phyloP scores from a whole-genome alignment of 2,797 vertebrate genomes.

The Fistularia tabacaria region DNA sequence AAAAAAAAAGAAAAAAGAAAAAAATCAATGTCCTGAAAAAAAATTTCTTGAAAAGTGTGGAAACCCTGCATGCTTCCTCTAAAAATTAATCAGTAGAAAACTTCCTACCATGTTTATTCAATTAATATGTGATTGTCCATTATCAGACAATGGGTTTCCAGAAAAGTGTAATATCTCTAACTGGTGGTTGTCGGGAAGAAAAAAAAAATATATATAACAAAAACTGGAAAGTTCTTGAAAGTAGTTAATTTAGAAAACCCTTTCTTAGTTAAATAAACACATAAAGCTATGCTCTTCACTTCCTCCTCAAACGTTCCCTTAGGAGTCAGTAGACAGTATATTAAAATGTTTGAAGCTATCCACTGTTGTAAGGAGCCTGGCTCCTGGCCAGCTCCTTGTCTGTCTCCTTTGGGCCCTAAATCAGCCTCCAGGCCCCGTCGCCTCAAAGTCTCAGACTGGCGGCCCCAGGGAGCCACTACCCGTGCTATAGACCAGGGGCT shows the following conservation, averaged over 20 bases:
- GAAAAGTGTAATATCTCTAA: too few species aligned
- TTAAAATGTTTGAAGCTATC: slow-evolving; percentile 53
- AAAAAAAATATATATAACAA: background rate
- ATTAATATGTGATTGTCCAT: too few species aligned
- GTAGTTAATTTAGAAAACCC: background rate
- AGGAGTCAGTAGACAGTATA: slow-evolving; percentile 47
- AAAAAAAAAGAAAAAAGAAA: too few species aligned
- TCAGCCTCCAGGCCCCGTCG: slow-evolving; percentile 45
- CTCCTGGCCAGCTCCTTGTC: slow-evolving; percentile 55
- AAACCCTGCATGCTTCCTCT: background rate
- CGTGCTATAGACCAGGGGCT: slow-evolving; percentile 21
- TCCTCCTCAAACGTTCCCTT: slow-evolving; percentile 39
- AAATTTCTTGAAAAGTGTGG: too few species aligned
- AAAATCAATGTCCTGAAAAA: too few species aligned
- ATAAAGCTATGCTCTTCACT: slow-evolving; percentile 15
- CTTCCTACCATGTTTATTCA: background rate
- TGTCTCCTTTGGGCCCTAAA: slow-evolving; percentile 59
- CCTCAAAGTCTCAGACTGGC: slow-evolving; percentile 51
- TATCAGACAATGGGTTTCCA: too few species aligned
- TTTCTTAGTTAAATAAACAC: slow-evolving; percentile 35
- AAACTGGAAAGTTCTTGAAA: background rate
- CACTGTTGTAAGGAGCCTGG: slow-evolving; percentile 56
- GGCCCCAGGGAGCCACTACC: slow-evolving; percentile 45
- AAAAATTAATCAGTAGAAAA: too few species aligned
- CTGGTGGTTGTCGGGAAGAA: too few species aligned